Evolutionary conservation across 2,797 vertebrate genomes (phyloP), one percentile per base, ranked within the genome.

Genomic region (Clarias pachynema): DNA sequence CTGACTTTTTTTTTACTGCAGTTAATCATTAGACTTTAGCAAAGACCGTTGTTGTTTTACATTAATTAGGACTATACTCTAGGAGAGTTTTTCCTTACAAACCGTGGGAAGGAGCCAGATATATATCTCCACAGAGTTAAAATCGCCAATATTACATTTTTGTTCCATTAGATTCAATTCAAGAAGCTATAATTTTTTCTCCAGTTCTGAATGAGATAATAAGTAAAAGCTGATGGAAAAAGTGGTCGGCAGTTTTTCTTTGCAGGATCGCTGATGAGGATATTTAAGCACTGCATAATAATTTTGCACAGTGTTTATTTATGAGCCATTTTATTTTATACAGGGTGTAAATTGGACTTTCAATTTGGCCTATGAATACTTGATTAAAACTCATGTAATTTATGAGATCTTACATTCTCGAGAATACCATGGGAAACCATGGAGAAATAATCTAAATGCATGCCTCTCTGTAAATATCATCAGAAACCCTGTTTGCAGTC

Each of bases 21-120:
- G 20, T 31, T 31, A 68, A 65, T 85, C 57, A 72, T 81, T 83
- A 62, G 20, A 62, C 53, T 12, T 75, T 9, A 75, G 18, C 1
- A 77, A 22, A 77, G 44, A 82, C 59, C 57, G 31, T 16, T 34
- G 14, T 22, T 79, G 29, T 56, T 74, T 86, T 37, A 72, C 22
- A 26, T 57, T 83, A 85, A 59, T 20, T 73, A 37, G 1, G 40
- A 85, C 68, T 34, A 29, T 60, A 44, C n/a, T 60, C 56, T 22
- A 73, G 31, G n/a, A 79, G 68, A 79, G 56, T 44, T 74, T 44
- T 79, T 37, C 26, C 77, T 34, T 18, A 59, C 44, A 44, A 8
- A 77, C 31, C 53, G 34, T 40, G 63, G 31, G 70, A 49, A 22
- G 24, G 44, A 53, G 40, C 2, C 14, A 18, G n/a, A 74, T 34